phyloP scores from a whole-genome alignment of 2,888 invertebrate genomes.

The Arctia plantaginis region DNA sequence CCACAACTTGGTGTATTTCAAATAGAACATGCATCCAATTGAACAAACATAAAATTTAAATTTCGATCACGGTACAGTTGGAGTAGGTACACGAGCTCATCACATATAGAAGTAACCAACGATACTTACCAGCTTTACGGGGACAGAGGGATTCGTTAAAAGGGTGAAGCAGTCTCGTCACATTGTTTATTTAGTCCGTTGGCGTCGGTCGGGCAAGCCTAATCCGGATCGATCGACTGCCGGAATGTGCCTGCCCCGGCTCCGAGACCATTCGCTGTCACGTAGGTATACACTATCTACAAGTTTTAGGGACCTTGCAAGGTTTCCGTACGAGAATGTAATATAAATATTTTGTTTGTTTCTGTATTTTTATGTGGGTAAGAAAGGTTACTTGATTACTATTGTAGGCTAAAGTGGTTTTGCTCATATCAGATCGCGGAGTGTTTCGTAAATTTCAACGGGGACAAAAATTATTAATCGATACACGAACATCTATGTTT shows the following conservation, averaged over 20 bases:
- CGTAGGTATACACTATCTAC: conserved; percentile 64
- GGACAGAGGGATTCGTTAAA: conserved; percentile 80
- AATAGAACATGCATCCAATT: not conserved
- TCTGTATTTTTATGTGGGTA: conserved; percentile 22
- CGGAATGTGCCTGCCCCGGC: conserved; percentile 63
- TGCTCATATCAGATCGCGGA: conserved; percentile 14
- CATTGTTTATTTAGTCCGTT: conserved; percentile 84
- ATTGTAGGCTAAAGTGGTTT: conserved; percentile 19
- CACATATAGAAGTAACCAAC: conserved; percentile 67
- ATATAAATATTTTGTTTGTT: conserved; percentile 44
- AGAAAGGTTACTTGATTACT: conserved; percentile 26
- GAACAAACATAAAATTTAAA: conserved; percentile 1
- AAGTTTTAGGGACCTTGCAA: conserved; percentile 60
- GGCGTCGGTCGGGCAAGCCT: conserved; percentile 72
- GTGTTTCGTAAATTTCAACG: conserved; percentile 13
- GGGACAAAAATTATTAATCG: not conserved
- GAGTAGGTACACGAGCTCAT: conserved; percentile 34
- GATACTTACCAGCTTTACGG: conserved; percentile 68
- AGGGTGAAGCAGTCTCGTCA: conserved; percentile 81
- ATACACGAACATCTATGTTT: not conserved
- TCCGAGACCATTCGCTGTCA: conserved; percentile 57
- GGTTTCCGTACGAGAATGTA: conserved; percentile 53
- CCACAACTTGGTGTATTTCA: not conserved
- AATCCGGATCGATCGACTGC: conserved; percentile 78
- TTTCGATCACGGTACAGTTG: conserved; percentile 13